phyloP scores from a whole-genome alignment of 2,888 invertebrate species.

The Trissolcus brochymenae region DNA sequence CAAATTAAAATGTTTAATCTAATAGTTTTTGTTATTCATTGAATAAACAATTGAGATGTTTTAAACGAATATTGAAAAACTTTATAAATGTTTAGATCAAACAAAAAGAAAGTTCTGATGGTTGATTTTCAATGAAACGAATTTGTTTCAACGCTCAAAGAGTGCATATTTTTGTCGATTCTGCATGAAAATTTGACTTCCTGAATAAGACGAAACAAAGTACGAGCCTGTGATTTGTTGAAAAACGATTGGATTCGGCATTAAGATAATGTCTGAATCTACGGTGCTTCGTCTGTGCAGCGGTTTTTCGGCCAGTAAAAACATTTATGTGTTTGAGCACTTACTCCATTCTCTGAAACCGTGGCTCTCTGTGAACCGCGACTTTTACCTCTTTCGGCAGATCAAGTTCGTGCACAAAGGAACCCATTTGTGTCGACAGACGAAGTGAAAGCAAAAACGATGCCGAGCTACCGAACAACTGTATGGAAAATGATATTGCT shows the following conservation, averaged over 20 bases:
- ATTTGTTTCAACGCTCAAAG: too few relatives aligned
- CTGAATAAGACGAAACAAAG: conserved; percentile 16
- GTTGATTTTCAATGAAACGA: too few relatives aligned
- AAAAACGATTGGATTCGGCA: conserved; percentile 53
- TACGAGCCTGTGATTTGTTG: conserved; percentile 31
- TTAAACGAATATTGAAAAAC: too few relatives aligned
- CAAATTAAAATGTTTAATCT: too few relatives aligned
- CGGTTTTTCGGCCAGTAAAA: conserved; percentile 53
- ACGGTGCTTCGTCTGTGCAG: conserved; percentile 33
- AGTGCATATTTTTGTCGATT: conserved; percentile 10
- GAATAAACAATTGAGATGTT: too few relatives aligned
- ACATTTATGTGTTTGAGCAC: conserved; percentile 56
- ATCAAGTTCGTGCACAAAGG: conserved; percentile 54
- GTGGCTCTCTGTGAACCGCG: conserved; percentile 36
- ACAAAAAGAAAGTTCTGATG: too few relatives aligned
- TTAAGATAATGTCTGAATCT: conserved; percentile 50
- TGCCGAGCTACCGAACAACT: conserved; percentile 32
- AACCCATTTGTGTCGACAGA: conserved; percentile 52
- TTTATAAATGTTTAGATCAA: too few relatives aligned
- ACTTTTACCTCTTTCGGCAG: conserved; percentile 56
- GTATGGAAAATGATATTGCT: conserved; percentile 48
- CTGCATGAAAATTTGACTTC: conserved; percentile 39
- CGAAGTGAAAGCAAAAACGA: conserved; percentile 53
- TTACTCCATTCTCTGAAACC: conserved; percentile 44
- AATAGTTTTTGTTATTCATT: too few relatives aligned